Evolutionary conservation across 2,888 invertebrate genomes (phyloP).

Genomic region (Plagiodera versicolora): DNA sequence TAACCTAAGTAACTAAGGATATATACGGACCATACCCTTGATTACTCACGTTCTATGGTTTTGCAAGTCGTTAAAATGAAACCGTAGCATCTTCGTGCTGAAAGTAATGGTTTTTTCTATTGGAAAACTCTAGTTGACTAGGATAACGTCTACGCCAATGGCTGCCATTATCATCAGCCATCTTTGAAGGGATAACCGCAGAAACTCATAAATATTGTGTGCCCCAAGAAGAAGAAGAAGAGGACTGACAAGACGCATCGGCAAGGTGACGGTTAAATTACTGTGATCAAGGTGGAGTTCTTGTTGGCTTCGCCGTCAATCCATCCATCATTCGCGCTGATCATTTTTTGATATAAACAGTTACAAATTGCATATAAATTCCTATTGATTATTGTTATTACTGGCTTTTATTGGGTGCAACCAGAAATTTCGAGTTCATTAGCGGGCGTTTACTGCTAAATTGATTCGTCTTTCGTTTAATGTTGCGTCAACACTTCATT

Average conservation of each 20-base stretch:
- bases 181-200: conserved; percentile 26
- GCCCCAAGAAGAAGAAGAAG: conserved; percentile 4
- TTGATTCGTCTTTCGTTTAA: conserved; percentile 31
- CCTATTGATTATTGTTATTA: conserved; percentile 55
- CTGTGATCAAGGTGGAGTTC: conserved; percentile 52
- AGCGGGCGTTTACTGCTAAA: conserved; percentile 33
- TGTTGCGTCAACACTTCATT: conserved; percentile 19
- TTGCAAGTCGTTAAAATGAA: too few relatives aligned
- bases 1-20: too few relatives aligned
- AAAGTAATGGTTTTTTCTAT: too few relatives aligned
- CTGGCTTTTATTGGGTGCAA: conserved; percentile 51
- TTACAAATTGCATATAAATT: conserved; percentile 53
- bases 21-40: too few relatives aligned
- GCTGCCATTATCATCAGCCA: conserved; percentile 11
- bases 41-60: too few relatives aligned
- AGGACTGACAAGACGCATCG: conserved; percentile 29
- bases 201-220: conserved; percentile 39
- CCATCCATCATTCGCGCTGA: conserved; percentile 54
- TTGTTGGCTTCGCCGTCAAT: conserved; percentile 51
- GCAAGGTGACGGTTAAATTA: conserved; percentile 54
- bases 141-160: neutral
- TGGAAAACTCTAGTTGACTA: too few relatives aligned
- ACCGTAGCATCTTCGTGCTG: too few relatives aligned
- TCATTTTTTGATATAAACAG: conserved; percentile 55
- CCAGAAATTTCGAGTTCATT: conserved; percentile 48